Percentiles rank a stretch among this genome's conserved stretches.
phyloP scores from a whole-genome alignment of 2,113 vertebrate species.

The Tautogolabrus adspersus region DNA sequence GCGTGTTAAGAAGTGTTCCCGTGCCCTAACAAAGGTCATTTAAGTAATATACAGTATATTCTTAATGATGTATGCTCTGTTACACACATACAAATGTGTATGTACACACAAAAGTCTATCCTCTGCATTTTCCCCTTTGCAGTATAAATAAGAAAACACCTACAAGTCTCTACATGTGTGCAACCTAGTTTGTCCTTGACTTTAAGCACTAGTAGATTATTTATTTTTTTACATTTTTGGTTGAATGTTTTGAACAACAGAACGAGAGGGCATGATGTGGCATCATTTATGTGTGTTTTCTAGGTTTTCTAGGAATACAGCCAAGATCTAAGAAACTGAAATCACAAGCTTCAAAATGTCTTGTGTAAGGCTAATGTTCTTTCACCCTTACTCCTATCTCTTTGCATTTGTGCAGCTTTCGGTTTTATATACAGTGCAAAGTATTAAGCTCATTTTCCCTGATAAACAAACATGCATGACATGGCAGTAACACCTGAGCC shows the following conservation, averaged over 20 bases:
- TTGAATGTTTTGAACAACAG: neutral
- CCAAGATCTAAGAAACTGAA: slow-evolving; percentile 38
- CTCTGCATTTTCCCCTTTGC: neutral
- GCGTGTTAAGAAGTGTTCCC: neutral
- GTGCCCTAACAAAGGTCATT: neutral
- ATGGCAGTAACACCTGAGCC: slow-evolving; percentile 22
- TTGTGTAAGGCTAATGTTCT: slow-evolving; percentile 7
- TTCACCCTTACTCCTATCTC: slow-evolving; percentile 22
- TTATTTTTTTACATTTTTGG: neutral
- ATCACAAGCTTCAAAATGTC: slow-evolving; percentile 33
- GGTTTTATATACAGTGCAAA: neutral
- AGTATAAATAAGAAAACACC: neutral
- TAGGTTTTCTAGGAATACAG: slow-evolving; percentile 1
- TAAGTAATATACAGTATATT: neutral
- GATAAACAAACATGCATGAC: neutral
- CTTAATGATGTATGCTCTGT: neutral
- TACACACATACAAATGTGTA: neutral
- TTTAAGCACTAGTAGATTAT: neutral
- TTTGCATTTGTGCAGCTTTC: neutral
- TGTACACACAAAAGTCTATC: neutral
- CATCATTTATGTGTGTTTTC: neutral
- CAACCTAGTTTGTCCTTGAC: neutral
- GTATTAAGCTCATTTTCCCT: neutral
- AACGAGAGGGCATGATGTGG: neutral
- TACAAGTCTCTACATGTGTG: neutral